Conservation (phyloP, 2,113 vertebrate species). For the Odocoileus virginianus region DNA sequence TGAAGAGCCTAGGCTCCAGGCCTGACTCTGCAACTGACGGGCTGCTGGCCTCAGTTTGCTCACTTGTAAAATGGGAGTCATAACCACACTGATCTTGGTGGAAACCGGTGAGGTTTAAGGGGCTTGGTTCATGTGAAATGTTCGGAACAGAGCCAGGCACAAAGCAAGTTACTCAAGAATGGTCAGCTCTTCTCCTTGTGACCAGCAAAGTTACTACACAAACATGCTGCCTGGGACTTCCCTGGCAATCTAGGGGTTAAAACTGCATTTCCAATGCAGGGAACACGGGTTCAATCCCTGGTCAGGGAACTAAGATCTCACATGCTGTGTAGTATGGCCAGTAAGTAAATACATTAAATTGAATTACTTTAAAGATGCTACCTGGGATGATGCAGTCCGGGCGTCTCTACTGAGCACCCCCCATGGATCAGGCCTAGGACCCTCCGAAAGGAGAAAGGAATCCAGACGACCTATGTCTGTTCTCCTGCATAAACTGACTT, state of each 20-base stretch:
- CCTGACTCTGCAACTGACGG: neutral
- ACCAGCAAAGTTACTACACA: rapidly evolving
- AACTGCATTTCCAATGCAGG: neutral
- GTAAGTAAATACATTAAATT: neutral
- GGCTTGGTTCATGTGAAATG: rapidly evolving
- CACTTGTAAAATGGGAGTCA: neutral
- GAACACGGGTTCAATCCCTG: neutral
- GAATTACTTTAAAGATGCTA: neutral
- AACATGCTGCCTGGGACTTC: neutral
- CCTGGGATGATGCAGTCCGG: neutral
- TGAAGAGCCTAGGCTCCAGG: neutral
- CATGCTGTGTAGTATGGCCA: neutral
- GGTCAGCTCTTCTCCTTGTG: neutral
- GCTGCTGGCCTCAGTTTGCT: neutral
- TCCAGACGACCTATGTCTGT: rapidly evolving
- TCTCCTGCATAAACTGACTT: neutral
- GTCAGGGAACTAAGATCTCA: neutral
- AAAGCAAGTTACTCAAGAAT: neutral
- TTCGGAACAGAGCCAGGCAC: neutral
- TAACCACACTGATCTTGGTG: neutral
- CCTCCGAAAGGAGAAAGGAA: neutral
- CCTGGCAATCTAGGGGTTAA: neutral
- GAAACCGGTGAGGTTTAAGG: neutral
- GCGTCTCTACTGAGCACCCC: rapidly evolving
- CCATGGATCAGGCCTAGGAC: neutral